Evolutionary conservation across 2,797 vertebrate species (phyloP), one percentile per base, ranked within the genome.

Genomic region (Trematomus bernacchii): DNA sequence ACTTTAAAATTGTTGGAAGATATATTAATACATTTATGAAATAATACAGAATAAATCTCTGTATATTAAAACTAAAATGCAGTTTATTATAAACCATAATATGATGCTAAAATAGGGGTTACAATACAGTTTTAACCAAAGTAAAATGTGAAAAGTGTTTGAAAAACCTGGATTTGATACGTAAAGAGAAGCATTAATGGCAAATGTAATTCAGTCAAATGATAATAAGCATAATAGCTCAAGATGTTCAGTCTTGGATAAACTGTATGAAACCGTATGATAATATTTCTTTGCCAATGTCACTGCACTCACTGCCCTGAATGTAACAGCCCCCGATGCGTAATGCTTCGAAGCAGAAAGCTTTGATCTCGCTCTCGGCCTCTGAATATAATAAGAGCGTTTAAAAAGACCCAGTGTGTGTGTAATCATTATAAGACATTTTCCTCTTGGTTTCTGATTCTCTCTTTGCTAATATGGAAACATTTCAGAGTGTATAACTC

Each of bases 401-500:
- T 85, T 83, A 82, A 79, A 90, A 85, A 71, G 74, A 43, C 77
- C 71, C 55, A 59, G 67, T 40, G 61, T 55, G 61, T 14, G 72
- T 81, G 68, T 79, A 57, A 76, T 87, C 58, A 85, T 83, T 85
- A 86, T 73, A 74, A 86, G 73, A 71, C 21, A 1, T 77, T 75
- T 84, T 78, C 51, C 50, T 77, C 50, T 63, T 70, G 53, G 53
- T 71, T 71, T 59, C 30, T 48, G n/a, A 64, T 66, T 62, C 66
- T 66, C 23, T 9, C 40, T 66, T 44, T 0, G 51, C 77, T 86
- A 89, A 85, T 87, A 85, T 85, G 85, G 88, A 90, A 91, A 88
- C 77, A 71, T 83, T 86, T 83, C 76, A 62, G 66, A 43, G 75
- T n/a, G 44, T 73, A 10, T 33, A 70, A 55, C 73, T 12, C 68